A percentile compares a stretch with the other conserved stretches of the same genome.
Evolutionary conservation across 2,797 vertebrate species (phyloP).

Genomic region (Euthynnus affinis): DNA sequence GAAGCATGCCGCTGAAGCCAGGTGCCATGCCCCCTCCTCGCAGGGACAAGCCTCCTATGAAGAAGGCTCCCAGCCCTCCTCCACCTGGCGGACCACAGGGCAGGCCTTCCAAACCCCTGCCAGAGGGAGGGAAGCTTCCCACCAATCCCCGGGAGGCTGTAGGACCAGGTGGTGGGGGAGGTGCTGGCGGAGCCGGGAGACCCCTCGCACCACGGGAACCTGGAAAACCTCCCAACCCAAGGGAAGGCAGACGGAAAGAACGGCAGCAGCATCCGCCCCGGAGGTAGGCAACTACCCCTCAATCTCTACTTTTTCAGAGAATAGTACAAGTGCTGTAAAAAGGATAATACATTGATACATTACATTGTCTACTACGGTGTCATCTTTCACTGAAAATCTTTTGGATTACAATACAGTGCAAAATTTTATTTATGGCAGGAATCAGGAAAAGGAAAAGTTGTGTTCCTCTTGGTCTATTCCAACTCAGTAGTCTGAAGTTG

Average conservation of each 20-base stretch:
- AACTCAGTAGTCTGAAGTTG: background rate
- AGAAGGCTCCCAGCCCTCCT: constrained; percentile 89
- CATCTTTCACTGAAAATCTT: background rate
- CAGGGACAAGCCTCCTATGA: constrained; percentile 91
- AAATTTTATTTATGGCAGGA: background rate
- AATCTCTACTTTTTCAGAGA: background rate
- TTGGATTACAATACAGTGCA: background rate
- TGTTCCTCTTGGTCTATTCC: background rate
- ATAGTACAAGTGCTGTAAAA: background rate
- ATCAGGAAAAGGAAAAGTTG: background rate
- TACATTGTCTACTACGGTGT: too few species aligned
- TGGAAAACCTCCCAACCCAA: constrained; percentile 86
- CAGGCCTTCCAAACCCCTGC: constrained; percentile 77
- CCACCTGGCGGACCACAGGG: constrained; percentile 78
- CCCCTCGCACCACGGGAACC: constrained; percentile 81
- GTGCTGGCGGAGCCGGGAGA: constrained; percentile 76
- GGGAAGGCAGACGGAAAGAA: constrained; percentile 93
- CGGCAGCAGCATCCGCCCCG: constrained; percentile 89
- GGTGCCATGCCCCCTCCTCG: constrained; percentile 76
- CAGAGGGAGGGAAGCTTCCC: constrained; percentile 87
- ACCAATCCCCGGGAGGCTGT: constrained; percentile 79
- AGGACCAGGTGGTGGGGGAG: constrained; percentile 71
- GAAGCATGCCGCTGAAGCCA: constrained; percentile 77
- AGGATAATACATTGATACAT: background rate
- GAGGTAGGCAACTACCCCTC: constrained; percentile 82